Evolutionary conservation across 2,113 vertebrate genomes (phyloP).

Genomic region (Ciconia maguari): DNA sequence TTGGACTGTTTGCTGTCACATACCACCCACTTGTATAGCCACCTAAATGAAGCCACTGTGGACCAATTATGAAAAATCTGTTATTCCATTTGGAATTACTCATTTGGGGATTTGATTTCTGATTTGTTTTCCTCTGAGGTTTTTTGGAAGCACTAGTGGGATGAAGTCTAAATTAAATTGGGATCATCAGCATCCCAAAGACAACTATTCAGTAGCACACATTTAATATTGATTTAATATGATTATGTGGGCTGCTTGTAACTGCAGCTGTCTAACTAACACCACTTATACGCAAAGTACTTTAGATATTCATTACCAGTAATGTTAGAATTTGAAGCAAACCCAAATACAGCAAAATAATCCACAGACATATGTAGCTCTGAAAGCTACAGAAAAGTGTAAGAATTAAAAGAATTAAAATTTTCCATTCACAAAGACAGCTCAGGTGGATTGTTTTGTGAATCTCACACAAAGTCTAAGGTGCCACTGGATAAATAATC

Average conservation of each 20-base stretch:
- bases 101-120: slow-evolving; percentile 41
- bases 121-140: slow-evolving; percentile 58
- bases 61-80: slow-evolving; percentile 24
- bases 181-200: slow-evolving; percentile 28
- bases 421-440: neutral
- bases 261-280: slow-evolving; percentile 23
- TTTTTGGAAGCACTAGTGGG: slow-evolving; percentile 28
- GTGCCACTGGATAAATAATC: neutral
- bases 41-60: slow-evolving; percentile 5
- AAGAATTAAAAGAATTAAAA: neutral
- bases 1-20: neutral
- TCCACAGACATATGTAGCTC: neutral
- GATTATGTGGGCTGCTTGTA: slow-evolving; percentile 27
- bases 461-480: neutral
- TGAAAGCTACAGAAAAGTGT: neutral
- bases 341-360: neutral
- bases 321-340: neutral
- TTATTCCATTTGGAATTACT: slow-evolving; percentile 16
- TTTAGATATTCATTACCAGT: neutral
- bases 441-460: neutral
- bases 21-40: neutral
- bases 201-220: slow-evolving; percentile 1
- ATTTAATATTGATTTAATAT: slow-evolving; percentile 53
- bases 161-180: slow-evolving; percentile 52
- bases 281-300: neutral